Base-by-base conservation (phyloP, 2,113 vertebrate species). In the Amazona guildingii region DNA sequence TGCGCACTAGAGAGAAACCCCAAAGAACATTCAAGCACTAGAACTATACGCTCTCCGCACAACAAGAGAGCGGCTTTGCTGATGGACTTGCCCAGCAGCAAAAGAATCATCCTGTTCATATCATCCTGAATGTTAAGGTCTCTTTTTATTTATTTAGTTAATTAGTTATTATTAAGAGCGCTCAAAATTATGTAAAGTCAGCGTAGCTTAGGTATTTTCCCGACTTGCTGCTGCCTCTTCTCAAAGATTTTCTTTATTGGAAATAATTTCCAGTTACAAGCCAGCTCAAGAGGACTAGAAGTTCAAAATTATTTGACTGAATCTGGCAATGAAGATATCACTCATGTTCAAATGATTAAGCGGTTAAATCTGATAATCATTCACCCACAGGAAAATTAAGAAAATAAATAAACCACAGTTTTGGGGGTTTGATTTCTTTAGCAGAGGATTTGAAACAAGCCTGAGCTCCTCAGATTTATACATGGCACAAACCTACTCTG, bases 221-320 rank as follows among this genome's bases (percentile, higher is more conserved):
- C 54, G 37, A 88, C 13, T 59, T 9, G 2, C 7, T 17, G 83
- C 63, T 80, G 48, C 25, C 31, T 49, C n/a, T 9, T 92, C 52
- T 78, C 61, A 39, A 54, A 51, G 17, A 35, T 44, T 95, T 77
- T 54, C 41, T 63, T 77, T 23, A 81, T 0, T 75, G 35, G 33
- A 91, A 96, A 74, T 10, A 54, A 59, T 39, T 91, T 43, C 20
- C 43, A 81, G 67, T 91, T 74, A 81, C 83, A 92, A 84, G 25
- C 3, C 64, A 78, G n/a, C 41, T 77, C 54, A 90, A 64, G 27
- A 41, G 7, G 28, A 79, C 17, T 13, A 73, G 8, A 82, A 83
- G 35, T 54, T 90, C 14, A 83, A 59, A 94, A 83, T 17, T 46
- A 52, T 41, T 18, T 66, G 27, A 69, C 14, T 70, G 23, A 80